A percentile compares a stretch with the other conserved stretches of the same genome.
Evolutionary conservation across 2,888 invertebrate species (phyloP).

Genomic region (Andricus curvator): DNA sequence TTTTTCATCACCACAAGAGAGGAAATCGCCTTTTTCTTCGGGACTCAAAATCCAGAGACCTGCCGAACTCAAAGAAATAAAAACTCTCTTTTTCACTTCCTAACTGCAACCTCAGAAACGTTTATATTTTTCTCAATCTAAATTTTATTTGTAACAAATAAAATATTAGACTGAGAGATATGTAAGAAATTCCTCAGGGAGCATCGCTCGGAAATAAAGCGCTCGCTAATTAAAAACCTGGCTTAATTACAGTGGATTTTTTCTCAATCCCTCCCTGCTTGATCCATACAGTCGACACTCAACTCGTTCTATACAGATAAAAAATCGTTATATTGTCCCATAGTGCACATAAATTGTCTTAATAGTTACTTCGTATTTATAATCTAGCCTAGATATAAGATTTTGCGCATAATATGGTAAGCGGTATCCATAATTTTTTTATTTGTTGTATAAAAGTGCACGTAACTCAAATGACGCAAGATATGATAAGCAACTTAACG

Average conservation of each 20-base stretch:
- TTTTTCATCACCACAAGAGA: constrained; percentile 19
- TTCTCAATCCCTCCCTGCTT: constrained; percentile 7
- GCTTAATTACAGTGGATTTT: constrained; percentile 38
- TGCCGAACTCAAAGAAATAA: constrained; percentile 21
- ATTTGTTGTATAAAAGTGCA: constrained; percentile 17
- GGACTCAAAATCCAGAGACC: constrained; percentile 9
- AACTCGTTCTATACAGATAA: constrained; percentile 68
- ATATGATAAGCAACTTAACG: constrained; percentile 5
- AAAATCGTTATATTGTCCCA: constrained; percentile 72
- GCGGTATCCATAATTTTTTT: constrained; percentile 24
- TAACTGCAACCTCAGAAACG: background rate
- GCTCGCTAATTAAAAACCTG: constrained; percentile 36
- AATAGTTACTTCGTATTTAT: constrained; percentile 51
- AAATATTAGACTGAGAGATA: background rate
- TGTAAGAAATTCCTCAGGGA: background rate
- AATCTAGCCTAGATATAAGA: constrained; percentile 28
- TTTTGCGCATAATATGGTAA: constrained; percentile 26
- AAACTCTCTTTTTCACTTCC: constrained; percentile 9
- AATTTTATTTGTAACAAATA: constrained; percentile 7
- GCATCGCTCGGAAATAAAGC: constrained; percentile 4
- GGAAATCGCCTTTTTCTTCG: constrained; percentile 2
- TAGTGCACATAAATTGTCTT: constrained; percentile 67
- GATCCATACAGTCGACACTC: constrained; percentile 1
- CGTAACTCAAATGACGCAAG: background rate
- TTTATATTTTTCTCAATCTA: background rate